Base-by-base conservation (phyloP, 2,888 invertebrate species). In the Ophion ellenae region DNA sequence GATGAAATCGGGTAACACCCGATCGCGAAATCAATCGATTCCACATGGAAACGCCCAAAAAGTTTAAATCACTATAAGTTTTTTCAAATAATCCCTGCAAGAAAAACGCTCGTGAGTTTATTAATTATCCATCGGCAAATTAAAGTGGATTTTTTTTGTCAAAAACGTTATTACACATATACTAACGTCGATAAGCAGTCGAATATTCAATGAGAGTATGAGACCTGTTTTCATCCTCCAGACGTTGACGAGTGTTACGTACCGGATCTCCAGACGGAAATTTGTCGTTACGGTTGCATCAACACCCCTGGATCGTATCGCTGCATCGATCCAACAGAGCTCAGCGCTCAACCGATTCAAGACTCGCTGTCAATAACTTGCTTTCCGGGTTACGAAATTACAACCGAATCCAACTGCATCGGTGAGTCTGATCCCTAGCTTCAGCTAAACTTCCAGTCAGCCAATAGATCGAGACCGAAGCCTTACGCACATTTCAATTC, bases 221-320 rank as follows among this genome's bases (percentile, higher is more conserved):
- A 73, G 69, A 79, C 59, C 81, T 66, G 57, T 81, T 87, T 85
- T 80, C 47, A 40, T 86, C 28, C 91, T 89, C 71, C 91, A 96
- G 96, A 96, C 93, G 95, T 96, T 45, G 95, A 97, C 90, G 97
- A 97, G 92, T 97, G 97, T 90, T 91, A 90, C 24, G 94, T 95
- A 53, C 93, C 94, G 59, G 93, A 94, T 86, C 89, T 94, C 40
- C 94, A 94, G 88, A 91, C 91, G 80, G 92, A 93, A 85, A 89
- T 92, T 83, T 94, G 94, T 89, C 92, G 89, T 73, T 92, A 91
- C 81, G 94, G 94, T 69, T 96, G 96, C 92, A 92, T 95, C 88
- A 96, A 96, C 91, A 95, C 94, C n/a, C 94, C 95, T n/a, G 96
- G 96, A 28, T 94, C 95, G 71, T 96, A 95, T 91, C 90, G 91